These are phyloP conservation scores for Danio jaintianensis DNA, from an alignment of 2,797 vertebrate genomes.

Conservation along the genomic window DNA sequence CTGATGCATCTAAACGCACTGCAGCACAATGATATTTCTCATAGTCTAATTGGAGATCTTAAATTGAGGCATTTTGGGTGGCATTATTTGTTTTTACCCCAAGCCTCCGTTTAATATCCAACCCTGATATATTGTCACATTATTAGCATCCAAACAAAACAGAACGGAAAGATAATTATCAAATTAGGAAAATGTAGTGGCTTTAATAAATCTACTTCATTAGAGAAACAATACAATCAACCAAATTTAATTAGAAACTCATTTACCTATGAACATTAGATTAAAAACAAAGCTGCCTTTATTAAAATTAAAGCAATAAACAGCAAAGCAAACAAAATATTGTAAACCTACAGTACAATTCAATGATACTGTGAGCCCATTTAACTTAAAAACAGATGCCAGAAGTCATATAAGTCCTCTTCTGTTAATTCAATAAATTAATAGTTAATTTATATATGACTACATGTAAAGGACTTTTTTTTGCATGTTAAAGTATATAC, in stretches of 20 bases:
- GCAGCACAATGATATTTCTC: no score
- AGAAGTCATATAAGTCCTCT: no score
- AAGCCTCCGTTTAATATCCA: no score
- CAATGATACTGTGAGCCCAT: background rate
- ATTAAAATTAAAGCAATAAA: constrained; percentile 6
- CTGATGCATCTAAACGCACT: no score
- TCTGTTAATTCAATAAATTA: no score
- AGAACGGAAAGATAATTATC: background rate
- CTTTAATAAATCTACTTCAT: background rate
- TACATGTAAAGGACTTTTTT: no score
- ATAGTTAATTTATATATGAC: no score
- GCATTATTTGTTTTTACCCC: no score
- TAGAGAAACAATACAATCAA: background rate
- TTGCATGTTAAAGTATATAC: no score
- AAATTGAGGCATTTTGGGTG: no score
- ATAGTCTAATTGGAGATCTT: no score
- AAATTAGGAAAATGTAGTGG: background rate
- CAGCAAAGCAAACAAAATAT: background rate
- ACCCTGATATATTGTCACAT: no score
- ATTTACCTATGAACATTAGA: background rate
- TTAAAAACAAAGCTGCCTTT: background rate
- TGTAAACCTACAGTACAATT: background rate
- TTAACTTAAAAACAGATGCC: background rate
- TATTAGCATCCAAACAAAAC: background rate
- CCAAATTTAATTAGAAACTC: background rate